A percentile compares a stretch with the other conserved stretches of the same genome.
These are phyloP conservation scores for Psittacula echo DNA, from an alignment of 2,797 vertebrate genomes.

Conservation along the genomic window DNA sequence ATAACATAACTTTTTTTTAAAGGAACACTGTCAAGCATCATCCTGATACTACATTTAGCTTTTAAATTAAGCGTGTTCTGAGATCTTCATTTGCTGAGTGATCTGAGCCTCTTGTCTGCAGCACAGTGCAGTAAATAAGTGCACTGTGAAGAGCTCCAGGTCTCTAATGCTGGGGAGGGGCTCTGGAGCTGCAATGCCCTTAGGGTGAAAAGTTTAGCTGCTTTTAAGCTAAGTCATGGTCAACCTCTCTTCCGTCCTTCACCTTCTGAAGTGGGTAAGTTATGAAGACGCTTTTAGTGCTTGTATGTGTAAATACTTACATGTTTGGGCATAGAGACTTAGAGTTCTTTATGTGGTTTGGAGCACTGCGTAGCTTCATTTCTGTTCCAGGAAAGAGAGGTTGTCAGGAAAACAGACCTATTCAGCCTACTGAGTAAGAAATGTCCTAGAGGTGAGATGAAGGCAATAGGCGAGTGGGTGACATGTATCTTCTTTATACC, in stretches of 20 bases:
- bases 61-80: not conserved
- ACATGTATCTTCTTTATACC: not conserved
- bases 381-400: not conserved
- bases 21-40: not conserved
- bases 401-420: not conserved
- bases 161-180: not conserved
- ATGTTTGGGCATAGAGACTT: not conserved
- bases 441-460: not conserved
- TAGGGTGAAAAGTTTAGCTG: not conserved
- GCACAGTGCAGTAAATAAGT: not conserved
- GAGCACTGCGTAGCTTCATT: not conserved
- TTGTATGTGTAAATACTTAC: not conserved
- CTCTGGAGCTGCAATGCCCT: not conserved
- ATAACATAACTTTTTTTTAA: not conserved
- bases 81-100: not conserved
- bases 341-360: not conserved
- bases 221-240: not conserved
- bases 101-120: not conserved
- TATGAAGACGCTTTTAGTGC: not conserved
- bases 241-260: not conserved
- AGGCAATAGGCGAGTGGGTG: not conserved
- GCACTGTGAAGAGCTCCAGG: not conserved
- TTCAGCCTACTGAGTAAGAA: not conserved
- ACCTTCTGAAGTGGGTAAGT: not conserved
- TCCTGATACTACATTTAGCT: not conserved